Evolutionary conservation across 2,113 vertebrate genomes (phyloP).

Genomic region (Microtus montanus): DNA sequence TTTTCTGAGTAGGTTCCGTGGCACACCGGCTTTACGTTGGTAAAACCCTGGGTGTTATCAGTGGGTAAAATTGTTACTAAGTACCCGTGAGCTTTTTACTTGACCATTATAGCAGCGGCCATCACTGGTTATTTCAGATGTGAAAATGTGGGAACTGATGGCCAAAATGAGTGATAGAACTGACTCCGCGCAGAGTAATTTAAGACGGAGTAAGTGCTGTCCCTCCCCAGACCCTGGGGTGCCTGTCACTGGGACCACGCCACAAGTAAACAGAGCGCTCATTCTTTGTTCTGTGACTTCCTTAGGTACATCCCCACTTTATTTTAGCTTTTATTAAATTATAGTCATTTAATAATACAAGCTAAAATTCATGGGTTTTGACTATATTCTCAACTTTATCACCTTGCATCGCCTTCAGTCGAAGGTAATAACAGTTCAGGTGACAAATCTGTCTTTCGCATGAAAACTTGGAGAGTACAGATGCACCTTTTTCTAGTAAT

Average conservation of each 20-base stretch:
- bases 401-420: neutral
- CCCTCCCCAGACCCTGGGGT: neutral
- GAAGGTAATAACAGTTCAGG: neutral
- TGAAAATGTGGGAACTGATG: neutral
- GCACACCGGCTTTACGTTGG: neutral
- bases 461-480: neutral
- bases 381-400: neutral
- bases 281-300: neutral
- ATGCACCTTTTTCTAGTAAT: neutral
- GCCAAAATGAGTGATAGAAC: constrained; percentile 18
- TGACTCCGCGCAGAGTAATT: neutral
- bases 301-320: neutral
- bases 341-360: neutral
- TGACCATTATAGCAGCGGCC: neutral
- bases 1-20: constrained; percentile 1
- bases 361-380: neutral
- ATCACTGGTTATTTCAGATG: neutral
- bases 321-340: neutral
- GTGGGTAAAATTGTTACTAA: constrained; percentile 1
- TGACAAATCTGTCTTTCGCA: neutral
- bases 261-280: neutral
- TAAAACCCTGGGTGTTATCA: neutral
- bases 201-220: neutral
- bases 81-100: neutral
- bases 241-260: neutral